phyloP scores from a whole-genome alignment of 2,888 invertebrate species.

The Stenolophus ochropezus region DNA sequence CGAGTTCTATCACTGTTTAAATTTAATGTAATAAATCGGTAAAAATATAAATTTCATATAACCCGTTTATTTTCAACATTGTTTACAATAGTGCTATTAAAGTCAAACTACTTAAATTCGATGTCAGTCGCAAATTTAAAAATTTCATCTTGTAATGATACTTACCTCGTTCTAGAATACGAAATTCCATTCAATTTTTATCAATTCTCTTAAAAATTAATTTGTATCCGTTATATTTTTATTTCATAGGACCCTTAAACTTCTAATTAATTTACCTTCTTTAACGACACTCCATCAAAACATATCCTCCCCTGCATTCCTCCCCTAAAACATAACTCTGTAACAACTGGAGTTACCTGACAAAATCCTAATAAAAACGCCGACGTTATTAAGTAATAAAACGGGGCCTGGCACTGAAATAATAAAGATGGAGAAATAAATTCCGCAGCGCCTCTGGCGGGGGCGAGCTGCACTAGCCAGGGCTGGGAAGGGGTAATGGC shows the following conservation, averaged over 20 bases:
- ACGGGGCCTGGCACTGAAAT: slow-evolving; percentile 15
- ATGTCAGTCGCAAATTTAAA: too few species aligned
- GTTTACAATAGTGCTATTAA: too few species aligned
- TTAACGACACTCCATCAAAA: slow-evolving; percentile 22
- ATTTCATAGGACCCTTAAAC: neutral
- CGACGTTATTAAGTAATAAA: slow-evolving; percentile 41
- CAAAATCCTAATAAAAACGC: slow-evolving; percentile 39
- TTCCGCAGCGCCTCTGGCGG: slow-evolving; percentile 16
- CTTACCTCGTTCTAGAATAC: too few species aligned
- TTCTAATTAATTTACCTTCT: slow-evolving; percentile 6
- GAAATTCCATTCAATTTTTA: too few species aligned
- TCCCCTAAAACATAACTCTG: slow-evolving; percentile 22
- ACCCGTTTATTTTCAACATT: too few species aligned
- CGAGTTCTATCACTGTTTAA: too few species aligned
- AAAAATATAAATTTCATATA: too few species aligned
- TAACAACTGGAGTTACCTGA: slow-evolving; percentile 41
- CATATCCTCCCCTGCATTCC: slow-evolving; percentile 15
- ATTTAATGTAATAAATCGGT: too few species aligned
- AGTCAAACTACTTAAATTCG: too few species aligned
- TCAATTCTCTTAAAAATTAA: too few species aligned
- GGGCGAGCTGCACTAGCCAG: neutral
- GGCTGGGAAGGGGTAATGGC: slow-evolving; percentile 6
- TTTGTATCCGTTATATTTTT: neutral
- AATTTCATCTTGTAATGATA: too few species aligned
- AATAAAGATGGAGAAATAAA: slow-evolving; percentile 43